Evolutionary conservation across 2,888 invertebrate species (phyloP).

Genomic region (Iselma pallidipennis): DNA sequence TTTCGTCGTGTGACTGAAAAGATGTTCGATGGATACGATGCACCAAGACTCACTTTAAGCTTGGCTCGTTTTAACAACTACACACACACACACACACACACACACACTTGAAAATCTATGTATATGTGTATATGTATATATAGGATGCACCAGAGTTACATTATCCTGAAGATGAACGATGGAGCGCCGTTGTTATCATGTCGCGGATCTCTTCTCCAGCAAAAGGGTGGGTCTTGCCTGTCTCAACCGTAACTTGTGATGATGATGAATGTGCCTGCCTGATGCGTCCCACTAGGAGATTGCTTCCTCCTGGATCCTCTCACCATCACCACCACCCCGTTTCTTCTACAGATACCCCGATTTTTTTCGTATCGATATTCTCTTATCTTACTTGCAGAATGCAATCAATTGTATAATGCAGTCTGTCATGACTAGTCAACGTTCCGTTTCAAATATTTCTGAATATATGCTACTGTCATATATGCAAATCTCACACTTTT

Average conservation of each 20-base stretch:
- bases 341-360: neutral
- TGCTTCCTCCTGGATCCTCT: neutral
- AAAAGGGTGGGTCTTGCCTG: neutral
- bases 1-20: neutral
- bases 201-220: neutral
- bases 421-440: neutral
- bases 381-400: neutral
- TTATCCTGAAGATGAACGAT: neutral
- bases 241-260: neutral
- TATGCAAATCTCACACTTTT: neutral
- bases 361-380: neutral
- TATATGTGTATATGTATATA: neutral
- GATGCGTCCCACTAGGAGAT: neutral
- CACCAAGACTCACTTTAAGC: neutral
- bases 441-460: neutral
- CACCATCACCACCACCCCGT: neutral
- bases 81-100: neutral
- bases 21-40: neutral
- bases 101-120: neutral
- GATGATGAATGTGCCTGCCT: neutral
- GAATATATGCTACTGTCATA: neutral
- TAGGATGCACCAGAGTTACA: neutral
- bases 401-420: neutral
- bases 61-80: neutral
- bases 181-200: neutral